Conservation (phyloP, 1,140 invertebrate genomes). For the Ips typographus region DNA sequence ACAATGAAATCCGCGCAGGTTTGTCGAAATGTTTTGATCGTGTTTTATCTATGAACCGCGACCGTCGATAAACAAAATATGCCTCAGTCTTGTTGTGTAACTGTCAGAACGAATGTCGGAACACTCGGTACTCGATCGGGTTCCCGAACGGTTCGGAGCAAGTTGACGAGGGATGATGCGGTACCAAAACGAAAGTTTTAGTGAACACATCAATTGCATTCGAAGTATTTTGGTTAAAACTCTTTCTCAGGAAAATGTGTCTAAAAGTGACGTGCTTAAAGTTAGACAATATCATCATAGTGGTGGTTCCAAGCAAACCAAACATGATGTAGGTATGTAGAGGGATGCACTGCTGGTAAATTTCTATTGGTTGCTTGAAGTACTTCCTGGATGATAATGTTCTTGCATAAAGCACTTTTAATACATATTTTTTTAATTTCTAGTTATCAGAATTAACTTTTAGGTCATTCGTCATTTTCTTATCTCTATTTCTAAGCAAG, state of each 20-base stretch:
- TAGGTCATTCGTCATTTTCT: too few species aligned
- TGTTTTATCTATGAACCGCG: slow-evolving; percentile 34
- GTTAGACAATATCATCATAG: slow-evolving; percentile 32
- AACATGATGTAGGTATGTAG: slow-evolving; percentile 35
- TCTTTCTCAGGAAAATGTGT: slow-evolving; percentile 61
- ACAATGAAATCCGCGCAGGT: slow-evolving; percentile 24
- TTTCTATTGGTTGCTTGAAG: not conserved
- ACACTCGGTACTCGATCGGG: slow-evolving; percentile 18
- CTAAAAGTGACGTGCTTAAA: slow-evolving; percentile 45
- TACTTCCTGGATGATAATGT: too few species aligned
- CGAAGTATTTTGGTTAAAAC: slow-evolving; percentile 63
- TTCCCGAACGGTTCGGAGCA: slow-evolving; percentile 3
- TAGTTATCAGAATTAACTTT: too few species aligned
- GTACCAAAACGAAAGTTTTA: slow-evolving; percentile 30
- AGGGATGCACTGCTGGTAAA: not conserved
- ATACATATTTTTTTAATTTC: too few species aligned
- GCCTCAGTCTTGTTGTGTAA: slow-evolving; percentile 31
- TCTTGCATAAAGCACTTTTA: too few species aligned
- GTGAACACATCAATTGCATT: slow-evolving; percentile 55
- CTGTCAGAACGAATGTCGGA: slow-evolving; percentile 25
- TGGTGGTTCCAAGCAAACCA: slow-evolving; percentile 8
- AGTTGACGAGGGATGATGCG: slow-evolving; percentile 16
- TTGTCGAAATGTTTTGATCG: slow-evolving; percentile 34
- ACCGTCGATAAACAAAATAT: slow-evolving; percentile 35
- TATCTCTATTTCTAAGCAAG: too few species aligned